A percentile compares a stretch with the other conserved stretches of the same genome.
Conservation (phyloP, 2,113 vertebrate genomes). For the Tenebrosternarchus preto region DNA sequence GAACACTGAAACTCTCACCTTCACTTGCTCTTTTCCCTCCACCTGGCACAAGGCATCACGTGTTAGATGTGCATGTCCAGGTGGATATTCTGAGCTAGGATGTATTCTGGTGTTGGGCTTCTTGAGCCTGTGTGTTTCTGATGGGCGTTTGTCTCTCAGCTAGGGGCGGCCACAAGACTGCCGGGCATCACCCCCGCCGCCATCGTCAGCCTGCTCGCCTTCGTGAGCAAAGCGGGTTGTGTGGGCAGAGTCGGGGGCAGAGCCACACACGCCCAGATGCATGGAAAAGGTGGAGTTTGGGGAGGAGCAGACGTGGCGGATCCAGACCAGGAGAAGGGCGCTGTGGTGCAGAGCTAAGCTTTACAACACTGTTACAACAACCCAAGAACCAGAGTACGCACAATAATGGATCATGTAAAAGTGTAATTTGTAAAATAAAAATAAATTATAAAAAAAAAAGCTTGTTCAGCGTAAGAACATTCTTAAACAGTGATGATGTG, state of each 20-base stretch:
- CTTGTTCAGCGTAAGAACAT: background rate
- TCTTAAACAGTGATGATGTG: background rate
- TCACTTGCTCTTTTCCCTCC: too few relatives aligned
- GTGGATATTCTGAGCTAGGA: background rate
- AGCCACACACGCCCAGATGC: constrained; percentile 12
- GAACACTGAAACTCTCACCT: too few relatives aligned
- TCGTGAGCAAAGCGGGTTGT: constrained; percentile 62
- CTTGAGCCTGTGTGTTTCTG: background rate
- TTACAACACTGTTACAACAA: constrained; percentile 34
- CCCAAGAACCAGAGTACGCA: constrained; percentile 27
- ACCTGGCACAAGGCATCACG: too few relatives aligned
- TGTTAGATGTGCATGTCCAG: too few relatives aligned
- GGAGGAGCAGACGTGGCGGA: background rate
- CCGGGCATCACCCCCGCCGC: constrained; percentile 91
- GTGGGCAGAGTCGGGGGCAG: background rate
- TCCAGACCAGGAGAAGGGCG: background rate
- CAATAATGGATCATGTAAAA: constrained; percentile 39
- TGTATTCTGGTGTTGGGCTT: too few relatives aligned
- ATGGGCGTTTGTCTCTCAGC: constrained; percentile 65
- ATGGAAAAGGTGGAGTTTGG: background rate
- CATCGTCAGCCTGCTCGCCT: constrained; percentile 81
- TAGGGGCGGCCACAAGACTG: constrained; percentile 85
- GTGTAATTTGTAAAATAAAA: constrained; percentile 55
- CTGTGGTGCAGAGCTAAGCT: constrained; percentile 18
- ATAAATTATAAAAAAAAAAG: constrained; percentile 23